Base-by-base conservation (phyloP, 2,888 invertebrate genomes). In the Biston betularia region DNA sequence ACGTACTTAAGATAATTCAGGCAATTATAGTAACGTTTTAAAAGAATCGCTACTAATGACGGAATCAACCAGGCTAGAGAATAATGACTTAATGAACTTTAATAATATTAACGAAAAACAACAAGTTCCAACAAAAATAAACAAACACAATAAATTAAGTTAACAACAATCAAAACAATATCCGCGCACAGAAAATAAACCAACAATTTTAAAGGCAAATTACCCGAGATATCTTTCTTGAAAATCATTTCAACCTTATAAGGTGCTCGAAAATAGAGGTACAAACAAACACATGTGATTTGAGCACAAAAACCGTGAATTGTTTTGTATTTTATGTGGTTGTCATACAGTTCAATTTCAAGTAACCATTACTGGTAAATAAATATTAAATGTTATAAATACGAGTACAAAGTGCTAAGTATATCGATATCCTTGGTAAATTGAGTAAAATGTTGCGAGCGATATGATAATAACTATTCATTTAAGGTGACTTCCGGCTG, bases 401-500 rank as follows among this genome's bases (percentile, higher is more conserved):
- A n/a, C n/a, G n/a, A n/a, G n/a, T n/a, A 59, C 70, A 72, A 72
- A 69, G 48, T 63, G 63, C 60, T 58, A 62, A 58, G 57, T 68
- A 56, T 69, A 72, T 71, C 56, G 65, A 70, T 63, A 55, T 68
- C 70, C 68, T 72, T 66, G 68, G 45, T 64, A 57, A 68, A 75
- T 70, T 69, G 69, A 69, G 69, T 71, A 70, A 70, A 71, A 73
- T 70, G 65, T 73, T 72, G 70, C 69, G 64, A 72, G 69, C 56
- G 62, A 68, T 72, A 72, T 68, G 70, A 69, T 74, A 74, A 66
- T 69, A 62, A 52, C 57, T 58, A 62, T 52, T 50, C 65, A 61
- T 65, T 70, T 68, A 66, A 58, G 60, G 63, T 48, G 42, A 70
- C 70, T 73, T 73, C 73, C 73, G 73, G 68, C 49, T 70, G 44